Percentiles rank a stretch among this genome's conserved stretches.
Conservation (phyloP, 2,888 invertebrate genomes). For the Charanyca ferruginea region DNA sequence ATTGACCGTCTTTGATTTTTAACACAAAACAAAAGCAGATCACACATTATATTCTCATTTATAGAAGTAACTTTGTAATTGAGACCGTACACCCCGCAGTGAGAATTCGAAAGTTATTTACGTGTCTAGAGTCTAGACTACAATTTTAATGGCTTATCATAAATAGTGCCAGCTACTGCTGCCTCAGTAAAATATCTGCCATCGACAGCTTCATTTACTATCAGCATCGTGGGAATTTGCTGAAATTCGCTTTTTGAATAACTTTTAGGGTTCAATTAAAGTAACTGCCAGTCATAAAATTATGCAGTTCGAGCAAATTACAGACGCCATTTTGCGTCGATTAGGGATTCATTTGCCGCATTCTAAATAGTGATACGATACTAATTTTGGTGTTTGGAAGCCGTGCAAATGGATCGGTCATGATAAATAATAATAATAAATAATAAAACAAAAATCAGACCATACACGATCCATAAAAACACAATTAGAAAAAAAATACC, state of each 20-base stretch:
- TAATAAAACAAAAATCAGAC: too few relatives aligned
- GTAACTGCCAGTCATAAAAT: background rate
- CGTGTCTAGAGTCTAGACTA: slow-evolving; percentile 57
- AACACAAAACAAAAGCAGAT: too few relatives aligned
- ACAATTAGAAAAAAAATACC: too few relatives aligned
- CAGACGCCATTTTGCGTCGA: background rate
- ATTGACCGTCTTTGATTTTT: too few relatives aligned
- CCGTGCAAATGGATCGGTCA: too few relatives aligned
- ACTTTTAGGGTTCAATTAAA: slow-evolving; percentile 8
- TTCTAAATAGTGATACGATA: too few relatives aligned
- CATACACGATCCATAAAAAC: too few relatives aligned
- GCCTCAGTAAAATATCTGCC: slow-evolving; percentile 25
- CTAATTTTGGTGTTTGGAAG: too few relatives aligned
- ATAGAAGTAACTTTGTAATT: slow-evolving; percentile 10
- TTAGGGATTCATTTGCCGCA: background rate
- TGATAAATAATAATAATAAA: too few relatives aligned
- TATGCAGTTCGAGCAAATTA: background rate
- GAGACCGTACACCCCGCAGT: slow-evolving; percentile 1
- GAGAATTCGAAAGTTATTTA: slow-evolving; percentile 37
- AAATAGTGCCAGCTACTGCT: slow-evolving; percentile 7
- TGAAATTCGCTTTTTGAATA: background rate
- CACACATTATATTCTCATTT: background rate
- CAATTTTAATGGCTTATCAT: slow-evolving; percentile 23
- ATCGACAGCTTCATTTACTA: slow-evolving; percentile 41
- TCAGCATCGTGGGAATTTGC: background rate